Conservation (phyloP, 2,797 vertebrate genomes). For the Poecile montanus region DNA sequence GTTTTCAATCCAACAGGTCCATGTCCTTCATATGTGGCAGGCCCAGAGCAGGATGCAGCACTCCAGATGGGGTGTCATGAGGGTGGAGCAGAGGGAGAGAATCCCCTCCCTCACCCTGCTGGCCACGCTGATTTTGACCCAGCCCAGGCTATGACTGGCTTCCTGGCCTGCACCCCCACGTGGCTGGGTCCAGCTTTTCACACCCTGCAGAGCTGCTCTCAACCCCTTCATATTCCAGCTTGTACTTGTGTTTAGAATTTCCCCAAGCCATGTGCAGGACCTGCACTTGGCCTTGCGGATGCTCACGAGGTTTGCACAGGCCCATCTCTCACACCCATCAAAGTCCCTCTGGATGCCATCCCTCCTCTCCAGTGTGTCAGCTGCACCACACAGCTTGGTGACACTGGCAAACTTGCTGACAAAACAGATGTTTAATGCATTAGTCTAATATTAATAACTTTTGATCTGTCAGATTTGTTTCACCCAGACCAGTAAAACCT, state of each 20-base stretch:
- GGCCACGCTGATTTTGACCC: background rate
- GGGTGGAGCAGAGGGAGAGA: rapidly evolving
- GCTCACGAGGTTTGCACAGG: background rate
- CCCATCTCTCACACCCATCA: background rate
- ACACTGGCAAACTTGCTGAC: background rate
- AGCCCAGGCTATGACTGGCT: background rate
- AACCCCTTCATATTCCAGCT: background rate
- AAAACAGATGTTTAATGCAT: background rate
- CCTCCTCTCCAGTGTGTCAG: background rate
- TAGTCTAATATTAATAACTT: background rate
- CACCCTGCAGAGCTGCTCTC: background rate
- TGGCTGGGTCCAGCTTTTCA: background rate
- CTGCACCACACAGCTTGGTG: background rate
- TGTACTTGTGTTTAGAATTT: background rate
- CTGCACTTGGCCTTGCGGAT: background rate
- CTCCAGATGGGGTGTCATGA: background rate
- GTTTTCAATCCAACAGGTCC: background rate
- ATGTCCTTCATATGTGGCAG: background rate
- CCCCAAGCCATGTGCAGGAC: background rate
- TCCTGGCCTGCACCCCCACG: background rate
- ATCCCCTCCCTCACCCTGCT: background rate
- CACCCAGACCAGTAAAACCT: background rate
- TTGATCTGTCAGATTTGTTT: background rate
- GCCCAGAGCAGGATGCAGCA: background rate
- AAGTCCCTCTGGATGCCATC: background rate